Percentiles rank a stretch among this genome's conserved stretches.
phyloP scores from a whole-genome alignment of 2,888 invertebrate species.

The Dynastes maya region DNA sequence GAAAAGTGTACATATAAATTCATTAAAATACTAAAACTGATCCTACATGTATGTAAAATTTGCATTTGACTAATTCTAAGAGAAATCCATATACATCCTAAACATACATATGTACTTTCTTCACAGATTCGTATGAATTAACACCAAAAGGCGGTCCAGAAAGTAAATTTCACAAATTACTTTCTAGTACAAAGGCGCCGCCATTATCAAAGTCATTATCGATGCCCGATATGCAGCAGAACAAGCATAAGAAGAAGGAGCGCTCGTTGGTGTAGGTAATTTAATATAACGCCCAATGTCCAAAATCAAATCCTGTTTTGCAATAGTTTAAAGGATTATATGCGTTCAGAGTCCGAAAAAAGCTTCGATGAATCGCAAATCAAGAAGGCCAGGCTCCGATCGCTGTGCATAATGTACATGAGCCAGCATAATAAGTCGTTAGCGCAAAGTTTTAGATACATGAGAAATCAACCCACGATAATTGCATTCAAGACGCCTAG shows the following conservation, averaged over 20 bases:
- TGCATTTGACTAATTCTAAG: too few species aligned
- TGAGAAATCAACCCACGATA: constrained; percentile 91
- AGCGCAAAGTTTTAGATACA: constrained; percentile 91
- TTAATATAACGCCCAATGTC: constrained; percentile 13
- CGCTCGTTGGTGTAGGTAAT: constrained; percentile 80
- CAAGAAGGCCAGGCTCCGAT: constrained; percentile 76
- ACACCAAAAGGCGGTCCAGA: constrained; percentile 70
- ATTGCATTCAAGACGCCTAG: constrained; percentile 91
- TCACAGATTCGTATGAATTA: constrained; percentile 23
- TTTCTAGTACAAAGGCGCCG: constrained; percentile 72
- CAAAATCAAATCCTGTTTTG: constrained; percentile 15
- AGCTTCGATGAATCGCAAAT: constrained; percentile 82
- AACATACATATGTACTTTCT: neutral
- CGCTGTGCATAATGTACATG: constrained; percentile 79
- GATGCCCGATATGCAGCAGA: constrained; percentile 88
- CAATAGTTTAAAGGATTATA: constrained; percentile 78
- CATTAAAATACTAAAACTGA: too few species aligned
- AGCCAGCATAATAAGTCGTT: constrained; percentile 86
- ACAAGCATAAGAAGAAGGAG: constrained; percentile 78
- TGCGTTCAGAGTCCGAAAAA: constrained; percentile 86
- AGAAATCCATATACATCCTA: too few species aligned
- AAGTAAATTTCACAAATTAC: constrained; percentile 71
- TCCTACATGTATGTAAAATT: too few species aligned
- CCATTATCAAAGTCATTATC: constrained; percentile 81
- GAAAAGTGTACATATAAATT: too few species aligned